phyloP scores from a whole-genome alignment of 2,888 invertebrate species.

The Ectropis crepuscularia region DNA sequence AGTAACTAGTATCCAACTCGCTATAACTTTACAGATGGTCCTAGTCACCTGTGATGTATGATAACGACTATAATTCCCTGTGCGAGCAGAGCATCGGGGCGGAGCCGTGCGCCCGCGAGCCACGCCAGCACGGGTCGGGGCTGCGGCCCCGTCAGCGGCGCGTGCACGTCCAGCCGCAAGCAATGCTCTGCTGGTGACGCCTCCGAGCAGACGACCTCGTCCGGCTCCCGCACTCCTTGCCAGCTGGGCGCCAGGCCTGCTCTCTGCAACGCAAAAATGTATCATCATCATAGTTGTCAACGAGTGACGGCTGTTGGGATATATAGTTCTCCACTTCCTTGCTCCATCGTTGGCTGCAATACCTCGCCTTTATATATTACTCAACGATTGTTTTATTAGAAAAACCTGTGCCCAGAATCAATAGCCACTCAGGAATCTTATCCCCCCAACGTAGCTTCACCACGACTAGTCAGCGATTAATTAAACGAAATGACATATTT shows the following conservation, averaged over 20 bases:
- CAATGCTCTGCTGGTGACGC: conserved; percentile 40
- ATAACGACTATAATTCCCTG: conserved; percentile 65
- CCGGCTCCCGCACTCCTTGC: conserved; percentile 60
- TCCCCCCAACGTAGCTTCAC: too few relatives aligned
- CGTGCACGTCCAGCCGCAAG: background rate
- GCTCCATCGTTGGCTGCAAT: too few relatives aligned
- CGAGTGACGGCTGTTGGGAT: too few relatives aligned
- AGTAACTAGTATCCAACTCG: background rate
- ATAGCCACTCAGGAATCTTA: too few relatives aligned
- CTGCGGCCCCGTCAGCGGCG: background rate
- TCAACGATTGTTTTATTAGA: too few relatives aligned
- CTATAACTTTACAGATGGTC: background rate
- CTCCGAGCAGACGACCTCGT: conserved; percentile 53
- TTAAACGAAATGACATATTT: too few relatives aligned
- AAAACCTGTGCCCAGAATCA: too few relatives aligned
- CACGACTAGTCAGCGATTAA: too few relatives aligned
- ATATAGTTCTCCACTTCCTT: too few relatives aligned
- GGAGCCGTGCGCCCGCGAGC: conserved; percentile 52
- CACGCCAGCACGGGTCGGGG: too few relatives aligned
- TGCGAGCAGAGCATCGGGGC: conserved; percentile 62
- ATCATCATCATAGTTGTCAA: too few relatives aligned
- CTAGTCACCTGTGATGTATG: conserved; percentile 66
- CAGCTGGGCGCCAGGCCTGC: conserved; percentile 70
- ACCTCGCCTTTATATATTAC: too few relatives aligned
- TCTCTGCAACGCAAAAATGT: conserved; percentile 46